A percentile compares a stretch with the other conserved stretches of the same genome.
These are phyloP conservation scores for Puffinus mauretanicus DNA, from an alignment of 2,113 vertebrate genomes.

Conservation along the genomic window DNA sequence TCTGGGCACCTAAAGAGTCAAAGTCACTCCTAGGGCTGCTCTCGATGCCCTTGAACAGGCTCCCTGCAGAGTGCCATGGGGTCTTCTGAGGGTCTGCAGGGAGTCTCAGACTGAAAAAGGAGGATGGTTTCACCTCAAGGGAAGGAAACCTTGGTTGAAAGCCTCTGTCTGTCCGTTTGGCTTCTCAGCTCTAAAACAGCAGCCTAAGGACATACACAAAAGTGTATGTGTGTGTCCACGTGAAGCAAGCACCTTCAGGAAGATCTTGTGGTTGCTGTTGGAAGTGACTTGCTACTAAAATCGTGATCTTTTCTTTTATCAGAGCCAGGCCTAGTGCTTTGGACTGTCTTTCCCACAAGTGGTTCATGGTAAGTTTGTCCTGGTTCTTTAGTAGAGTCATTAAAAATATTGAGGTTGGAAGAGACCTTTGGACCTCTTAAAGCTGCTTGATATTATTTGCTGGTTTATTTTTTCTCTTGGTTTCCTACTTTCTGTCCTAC, in stretches of 20 bases:
- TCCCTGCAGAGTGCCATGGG: background rate
- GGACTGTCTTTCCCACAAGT: constrained; percentile 62
- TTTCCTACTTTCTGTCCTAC: background rate
- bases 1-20: background rate
- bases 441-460: background rate
- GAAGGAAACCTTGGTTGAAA: background rate
- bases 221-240: fast-evolving
- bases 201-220: background rate
- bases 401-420: background rate
- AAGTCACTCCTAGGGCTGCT: background rate
- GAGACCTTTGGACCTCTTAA: background rate
- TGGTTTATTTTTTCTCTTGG: background rate
- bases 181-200: background rate
- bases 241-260: background rate
- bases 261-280: background rate
- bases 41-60: fast-evolving
- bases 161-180: background rate
- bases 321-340: constrained; percentile 55
- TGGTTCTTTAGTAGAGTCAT: background rate
- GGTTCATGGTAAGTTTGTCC: constrained; percentile 60
- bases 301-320: background rate
- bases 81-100: background rate
- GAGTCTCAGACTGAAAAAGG: background rate
- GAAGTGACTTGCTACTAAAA: background rate
- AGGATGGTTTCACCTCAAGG: background rate